Base-by-base conservation (phyloP, 2,888 invertebrate species). In the Penaeus monodon region DNA sequence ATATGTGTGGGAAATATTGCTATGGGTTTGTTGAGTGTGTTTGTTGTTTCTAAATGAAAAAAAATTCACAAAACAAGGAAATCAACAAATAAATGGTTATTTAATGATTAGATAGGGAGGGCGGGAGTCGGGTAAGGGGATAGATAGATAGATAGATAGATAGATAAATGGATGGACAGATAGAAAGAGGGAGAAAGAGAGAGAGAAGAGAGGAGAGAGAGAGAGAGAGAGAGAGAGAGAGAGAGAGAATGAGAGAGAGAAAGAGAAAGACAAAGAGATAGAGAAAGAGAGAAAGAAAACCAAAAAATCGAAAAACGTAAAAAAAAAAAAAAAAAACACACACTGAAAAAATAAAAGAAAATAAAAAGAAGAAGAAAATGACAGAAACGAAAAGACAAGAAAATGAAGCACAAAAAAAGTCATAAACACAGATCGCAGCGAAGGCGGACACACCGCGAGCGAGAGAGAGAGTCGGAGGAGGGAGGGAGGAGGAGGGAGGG, bases 201-300 rank as follows among this genome's bases (percentile, higher is more conserved):
- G 10, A n/a, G 8, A 63, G 14, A 49, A 22, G n/a, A 64, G 20
- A 7, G 24, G 27, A 78, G n/a, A n/a, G 22, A 63, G 33, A 12
- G 10, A 74, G 78, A 49, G n/a, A n/a, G 38, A 78, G 57, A 78
- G 78, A 44, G 38, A 44, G 0, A 7, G 7, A 44, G 7, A 14
- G 0, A 78, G 20, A n/a, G n/a, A 10, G 8, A n/a, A 12, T 24
- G 20, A 29, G 33, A 33, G n/a, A n/a, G 12, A 68, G 17, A 27
- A 65, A 65, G 66, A 80, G 74, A 73, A 63, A 64, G 24, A 63
- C 57, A 49, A 65, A 44, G 44, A 27, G 77, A 64, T 33, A 63
- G 81, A 65, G 44, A 80, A 74, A 73, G 73, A 64, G 12, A 63
- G 66, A 27, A 84, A 64, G 63, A 57, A 57, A 29, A 63, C 33